Base-by-base conservation (phyloP, 2,888 invertebrate species). In the Oxytorus armatus region DNA sequence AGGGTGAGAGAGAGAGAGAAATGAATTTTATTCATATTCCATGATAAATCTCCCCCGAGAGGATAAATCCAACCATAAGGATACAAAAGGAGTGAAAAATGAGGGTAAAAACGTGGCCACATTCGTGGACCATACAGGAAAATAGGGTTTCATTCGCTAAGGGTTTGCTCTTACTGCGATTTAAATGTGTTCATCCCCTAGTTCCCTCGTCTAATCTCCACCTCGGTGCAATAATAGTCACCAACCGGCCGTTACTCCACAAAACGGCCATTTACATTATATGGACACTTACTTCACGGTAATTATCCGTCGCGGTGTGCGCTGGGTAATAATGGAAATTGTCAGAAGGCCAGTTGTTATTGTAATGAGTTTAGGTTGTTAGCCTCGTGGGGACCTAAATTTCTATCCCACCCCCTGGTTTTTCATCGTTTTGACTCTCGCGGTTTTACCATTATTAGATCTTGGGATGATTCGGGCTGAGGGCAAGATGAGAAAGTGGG, bases 361-460 rank as follows among this genome's bases (percentile, higher is more conserved):
- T 59, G 33, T 42, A 53, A 69, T 23, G 53, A 69, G 69, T 21
- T 53, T 42, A n/a, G 69, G 53, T 77, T 44, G 39, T 53, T 44
- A 55, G 11, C 47, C 29, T 39, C n/a, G 68, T 23, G 77, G 69
- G 42, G 25, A 11, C 23, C 4, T 51, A 18, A 33, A 59, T 42
- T 23, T 51, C 63, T 4, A 11, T 14, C 16, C 44, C 18, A 51
- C n/a, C n/a, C n/a, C n/a, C n/a, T n/a, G n/a, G n/a, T 77, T 70
- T 55, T 63, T 77, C 63, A 36, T 63, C 5, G 36, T 42, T n/a
- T n/a, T 14, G 36, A 53, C 42, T 53, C 53, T 44, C 25, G 47
- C 55, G 47, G 69, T 55, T 55, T 36, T 44, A 4, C 33, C 61
- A 55, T 77, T 63, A 77, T 63, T 63, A 70, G 55, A 69, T 69